A percentile compares a stretch with the other conserved stretches of the same genome.
phyloP scores from a whole-genome alignment of 1,140 invertebrate species.

The Aphelenchoides avenae region DNA sequence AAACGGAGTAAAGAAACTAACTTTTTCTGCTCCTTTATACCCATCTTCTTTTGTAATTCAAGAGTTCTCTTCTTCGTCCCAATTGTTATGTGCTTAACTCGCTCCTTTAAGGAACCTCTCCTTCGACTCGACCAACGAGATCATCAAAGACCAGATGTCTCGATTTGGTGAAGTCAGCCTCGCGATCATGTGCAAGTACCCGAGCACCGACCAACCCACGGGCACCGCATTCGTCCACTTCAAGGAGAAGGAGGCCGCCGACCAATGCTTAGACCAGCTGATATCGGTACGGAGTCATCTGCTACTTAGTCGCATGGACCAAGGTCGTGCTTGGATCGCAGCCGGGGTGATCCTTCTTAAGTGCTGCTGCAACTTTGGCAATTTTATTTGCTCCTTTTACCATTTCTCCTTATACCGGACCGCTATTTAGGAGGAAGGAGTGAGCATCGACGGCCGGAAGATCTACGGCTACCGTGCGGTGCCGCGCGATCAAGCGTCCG shows the following conservation, averaged over 20 bases:
- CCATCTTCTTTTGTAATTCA: too few species aligned
- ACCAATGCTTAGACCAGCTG: conserved; percentile 39
- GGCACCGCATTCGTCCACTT: conserved; percentile 51
- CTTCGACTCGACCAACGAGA: conserved; percentile 34
- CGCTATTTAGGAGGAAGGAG: conserved; percentile 33
- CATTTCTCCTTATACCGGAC: too few species aligned
- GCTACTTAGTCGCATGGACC: too few species aligned
- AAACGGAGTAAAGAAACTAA: too few species aligned
- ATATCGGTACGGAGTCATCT: conserved; percentile 5
- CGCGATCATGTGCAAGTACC: conserved; percentile 46
- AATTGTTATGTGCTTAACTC: too few species aligned
- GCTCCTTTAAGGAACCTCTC: conserved; percentile 38
- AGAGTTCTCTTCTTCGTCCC: too few species aligned
- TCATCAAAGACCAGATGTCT: conserved; percentile 31
- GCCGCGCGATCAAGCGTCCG: conserved; percentile 23
- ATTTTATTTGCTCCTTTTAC: background rate
- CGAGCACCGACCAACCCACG: conserved; percentile 45
- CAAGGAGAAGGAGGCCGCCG: conserved; percentile 33
- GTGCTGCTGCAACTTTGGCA: too few species aligned
- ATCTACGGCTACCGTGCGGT: conserved; percentile 42
- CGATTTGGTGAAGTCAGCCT: conserved; percentile 44
- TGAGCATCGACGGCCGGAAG: conserved; percentile 33
- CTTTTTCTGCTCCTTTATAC: too few species aligned
- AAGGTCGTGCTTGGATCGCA: too few species aligned
- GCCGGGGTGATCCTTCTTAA: too few species aligned